These are phyloP conservation scores for Eciton burchellii DNA, from an alignment of 1,140 invertebrate genomes.

Conservation along the genomic window DNA sequence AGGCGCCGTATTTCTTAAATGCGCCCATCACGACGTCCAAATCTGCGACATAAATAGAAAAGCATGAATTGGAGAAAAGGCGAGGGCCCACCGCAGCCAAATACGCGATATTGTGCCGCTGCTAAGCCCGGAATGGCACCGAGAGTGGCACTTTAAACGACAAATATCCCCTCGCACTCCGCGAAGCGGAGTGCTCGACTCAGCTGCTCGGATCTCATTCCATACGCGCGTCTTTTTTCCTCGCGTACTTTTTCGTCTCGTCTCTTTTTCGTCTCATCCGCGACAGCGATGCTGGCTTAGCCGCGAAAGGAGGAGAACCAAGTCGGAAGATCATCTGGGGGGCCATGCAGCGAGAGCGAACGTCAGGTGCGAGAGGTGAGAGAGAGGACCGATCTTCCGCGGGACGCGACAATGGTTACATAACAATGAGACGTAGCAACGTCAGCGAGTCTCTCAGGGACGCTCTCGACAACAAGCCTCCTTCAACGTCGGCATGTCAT, in stretches of 20 bases:
- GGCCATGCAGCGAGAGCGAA: neutral
- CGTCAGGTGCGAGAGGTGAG: neutral
- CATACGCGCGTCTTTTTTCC: neutral
- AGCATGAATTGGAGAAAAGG: neutral
- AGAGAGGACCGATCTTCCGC: conserved; percentile 65
- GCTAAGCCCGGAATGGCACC: conserved; percentile 2
- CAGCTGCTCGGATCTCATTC: neutral
- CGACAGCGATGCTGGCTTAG: conserved; percentile 1
- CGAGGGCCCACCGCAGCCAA: neutral
- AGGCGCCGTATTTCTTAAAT: neutral
- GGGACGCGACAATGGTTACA: conserved; percentile 66
- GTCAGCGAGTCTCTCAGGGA: conserved; percentile 62
- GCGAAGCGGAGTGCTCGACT: conserved; percentile 29
- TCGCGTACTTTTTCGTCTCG: neutral
- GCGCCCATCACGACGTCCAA: neutral
- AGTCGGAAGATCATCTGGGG: neutral
- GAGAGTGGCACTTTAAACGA: conserved; percentile 64
- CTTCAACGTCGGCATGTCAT: neutral
- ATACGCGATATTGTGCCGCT: neutral
- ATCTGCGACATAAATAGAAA: conserved; percentile 21
- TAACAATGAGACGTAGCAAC: conserved; percentile 72
- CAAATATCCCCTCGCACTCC: conserved; percentile 57
- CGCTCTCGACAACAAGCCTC: conserved; percentile 12
- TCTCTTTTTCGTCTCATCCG: too few species aligned
- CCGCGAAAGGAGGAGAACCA: conserved; percentile 1